phyloP scores from a whole-genome alignment of 2,888 invertebrate genomes.

The Dryobotodes eremita region DNA sequence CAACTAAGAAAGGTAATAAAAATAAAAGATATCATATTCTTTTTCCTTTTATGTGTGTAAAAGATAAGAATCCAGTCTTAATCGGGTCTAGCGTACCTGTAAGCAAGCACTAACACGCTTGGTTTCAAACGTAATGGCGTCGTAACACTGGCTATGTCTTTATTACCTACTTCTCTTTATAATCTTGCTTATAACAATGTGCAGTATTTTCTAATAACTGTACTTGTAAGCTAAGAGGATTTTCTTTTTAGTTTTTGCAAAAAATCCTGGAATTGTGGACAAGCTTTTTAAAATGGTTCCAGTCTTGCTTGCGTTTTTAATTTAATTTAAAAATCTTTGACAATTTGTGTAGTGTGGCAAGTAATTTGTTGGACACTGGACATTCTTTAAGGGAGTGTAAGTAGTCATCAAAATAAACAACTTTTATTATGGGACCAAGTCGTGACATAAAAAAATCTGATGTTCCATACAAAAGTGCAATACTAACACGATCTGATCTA shows the following conservation, averaged over 20 bases:
- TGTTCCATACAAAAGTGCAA: background rate
- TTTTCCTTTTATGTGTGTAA: conserved; percentile 38
- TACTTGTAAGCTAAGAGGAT: conserved; percentile 1
- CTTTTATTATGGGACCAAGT: background rate
- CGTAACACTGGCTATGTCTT: conserved; percentile 33
- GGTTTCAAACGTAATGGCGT: conserved; percentile 43
- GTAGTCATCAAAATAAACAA: background rate
- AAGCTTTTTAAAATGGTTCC: background rate
- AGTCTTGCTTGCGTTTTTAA: no score
- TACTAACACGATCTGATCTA: background rate
- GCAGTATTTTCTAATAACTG: conserved; percentile 24
- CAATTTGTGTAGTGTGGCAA: background rate
- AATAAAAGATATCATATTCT: conserved; percentile 16
- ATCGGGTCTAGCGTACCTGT: conserved; percentile 37
- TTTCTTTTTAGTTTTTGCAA: background rate
- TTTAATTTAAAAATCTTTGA: background rate
- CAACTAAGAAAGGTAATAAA: conserved; percentile 29
- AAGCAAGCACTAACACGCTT: conserved; percentile 40
- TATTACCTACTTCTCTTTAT: conserved; percentile 26
- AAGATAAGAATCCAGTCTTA: conserved; percentile 50
- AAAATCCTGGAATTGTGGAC: background rate
- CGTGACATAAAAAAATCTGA: background rate
- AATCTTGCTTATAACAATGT: conserved; percentile 23
- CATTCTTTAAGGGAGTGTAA: background rate
- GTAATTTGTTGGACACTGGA: background rate